Evolutionary conservation across 2,888 invertebrate genomes (phyloP).

Genomic region (Pachydiplax longipennis): DNA sequence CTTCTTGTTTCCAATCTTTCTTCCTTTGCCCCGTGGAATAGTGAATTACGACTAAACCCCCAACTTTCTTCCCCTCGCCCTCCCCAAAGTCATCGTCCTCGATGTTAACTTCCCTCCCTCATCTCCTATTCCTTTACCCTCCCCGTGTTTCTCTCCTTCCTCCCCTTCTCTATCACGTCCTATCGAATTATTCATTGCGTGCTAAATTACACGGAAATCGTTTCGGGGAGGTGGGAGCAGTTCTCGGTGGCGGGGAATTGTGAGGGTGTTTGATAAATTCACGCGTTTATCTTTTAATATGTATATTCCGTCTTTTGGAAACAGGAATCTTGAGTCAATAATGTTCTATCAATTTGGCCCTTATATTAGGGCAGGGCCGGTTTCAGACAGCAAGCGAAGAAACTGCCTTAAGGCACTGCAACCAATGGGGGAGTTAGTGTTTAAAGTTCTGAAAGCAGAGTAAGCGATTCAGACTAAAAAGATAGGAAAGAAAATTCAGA

Average conservation of each 20-base stretch:
- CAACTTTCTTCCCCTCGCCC: neutral
- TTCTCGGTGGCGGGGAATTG: neutral
- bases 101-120: neutral
- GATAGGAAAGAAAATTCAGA: no score
- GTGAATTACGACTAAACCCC: neutral
- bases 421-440: no score
- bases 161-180: neutral
- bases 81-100: neutral
- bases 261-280: neutral
- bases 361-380: no score
- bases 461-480: no score
- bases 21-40: neutral
- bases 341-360: no score
- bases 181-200: slow-evolving; percentile 16
- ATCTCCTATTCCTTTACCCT: neutral
- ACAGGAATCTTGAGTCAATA: no score
- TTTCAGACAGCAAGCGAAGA: no score
- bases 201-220: slow-evolving; percentile 3
- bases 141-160: neutral
- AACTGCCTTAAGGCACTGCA: no score
- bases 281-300: neutral
- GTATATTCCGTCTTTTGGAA: neutral
- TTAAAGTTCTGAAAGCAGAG: no score
- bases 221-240: neutral
- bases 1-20: neutral